These are phyloP conservation scores for Ceyx erithaca DNA, from an alignment of 2,797 vertebrate species.

Conservation along the genomic window DNA sequence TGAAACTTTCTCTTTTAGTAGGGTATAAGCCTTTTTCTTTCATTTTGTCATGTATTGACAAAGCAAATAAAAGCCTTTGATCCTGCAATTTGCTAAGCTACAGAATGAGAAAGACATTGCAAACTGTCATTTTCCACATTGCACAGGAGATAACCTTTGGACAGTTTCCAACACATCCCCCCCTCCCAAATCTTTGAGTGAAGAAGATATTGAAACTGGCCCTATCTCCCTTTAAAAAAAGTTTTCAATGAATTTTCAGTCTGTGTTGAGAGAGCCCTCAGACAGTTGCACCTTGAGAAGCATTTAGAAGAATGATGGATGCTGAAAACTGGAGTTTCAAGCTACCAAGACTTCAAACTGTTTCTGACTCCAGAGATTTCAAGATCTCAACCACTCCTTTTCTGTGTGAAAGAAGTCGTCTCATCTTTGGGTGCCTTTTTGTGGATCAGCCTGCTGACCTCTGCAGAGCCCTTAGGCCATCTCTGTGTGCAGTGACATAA, in stretches of 20 bases:
- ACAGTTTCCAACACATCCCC: not conserved
- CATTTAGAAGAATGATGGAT: not conserved
- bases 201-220: not conserved
- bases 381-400: not conserved
- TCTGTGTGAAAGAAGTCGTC: not conserved
- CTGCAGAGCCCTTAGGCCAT: slow-evolving; percentile 10
- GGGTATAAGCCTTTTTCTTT: not conserved
- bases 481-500: slow-evolving; percentile 18
- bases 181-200: not conserved
- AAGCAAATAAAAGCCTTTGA: not conserved
- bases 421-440: not conserved
- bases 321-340: not conserved
- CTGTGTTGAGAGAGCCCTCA: not conserved
- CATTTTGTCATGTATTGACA: not conserved
- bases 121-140: not conserved
- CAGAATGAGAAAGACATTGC: not conserved
- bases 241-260: not conserved
- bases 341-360: not conserved
- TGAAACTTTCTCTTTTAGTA: not conserved
- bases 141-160: not conserved
- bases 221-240: not conserved
- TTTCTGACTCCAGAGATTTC: not conserved
- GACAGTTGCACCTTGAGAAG: not conserved
- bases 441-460: not conserved
- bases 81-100: not conserved